Conservation (phyloP, 2,888 invertebrate species). For the Ypsolopha scabrella region DNA sequence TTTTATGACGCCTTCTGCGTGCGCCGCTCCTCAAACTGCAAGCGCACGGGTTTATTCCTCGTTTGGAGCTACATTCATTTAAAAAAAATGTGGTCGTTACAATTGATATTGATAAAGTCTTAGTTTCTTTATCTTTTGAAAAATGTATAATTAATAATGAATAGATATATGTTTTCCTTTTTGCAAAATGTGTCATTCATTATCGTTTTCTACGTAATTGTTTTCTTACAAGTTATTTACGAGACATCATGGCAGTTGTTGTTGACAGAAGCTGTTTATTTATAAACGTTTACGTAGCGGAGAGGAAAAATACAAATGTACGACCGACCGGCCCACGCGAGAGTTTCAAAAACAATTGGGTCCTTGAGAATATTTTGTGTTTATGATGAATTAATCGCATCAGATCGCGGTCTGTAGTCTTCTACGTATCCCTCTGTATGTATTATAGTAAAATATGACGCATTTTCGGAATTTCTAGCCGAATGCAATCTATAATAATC, state of each 20-base stretch:
- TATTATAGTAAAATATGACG: neutral
- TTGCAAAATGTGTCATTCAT: neutral
- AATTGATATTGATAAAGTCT: too few relatives aligned
- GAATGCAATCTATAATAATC: too few relatives aligned
- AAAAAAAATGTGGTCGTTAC: too few relatives aligned
- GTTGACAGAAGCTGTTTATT: too few relatives aligned
- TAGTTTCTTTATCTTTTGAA: too few relatives aligned
- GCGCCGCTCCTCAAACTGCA: slow-evolving; percentile 15
- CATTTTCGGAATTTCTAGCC: too few relatives aligned
- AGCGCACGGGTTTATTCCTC: neutral
- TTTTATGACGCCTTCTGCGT: slow-evolving; percentile 27
- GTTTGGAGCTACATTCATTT: neutral
- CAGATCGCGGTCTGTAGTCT: slow-evolving; percentile 9
- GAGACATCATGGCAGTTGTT: too few relatives aligned
- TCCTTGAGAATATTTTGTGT: slow-evolving; percentile 21
- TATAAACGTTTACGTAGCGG: slow-evolving; percentile 12
- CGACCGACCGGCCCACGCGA: slow-evolving; percentile 1
- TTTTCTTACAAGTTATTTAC: too few relatives aligned
- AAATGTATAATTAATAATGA: too few relatives aligned
- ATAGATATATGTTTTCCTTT: too few relatives aligned
- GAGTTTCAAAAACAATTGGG: slow-evolving; percentile 22
- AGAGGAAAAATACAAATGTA: slow-evolving; percentile 14
- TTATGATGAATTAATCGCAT: neutral
- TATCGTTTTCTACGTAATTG: neutral
- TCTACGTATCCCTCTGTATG: neutral